Conservation (phyloP, 1,140 invertebrate genomes). For the Nasonia longicornis region DNA sequence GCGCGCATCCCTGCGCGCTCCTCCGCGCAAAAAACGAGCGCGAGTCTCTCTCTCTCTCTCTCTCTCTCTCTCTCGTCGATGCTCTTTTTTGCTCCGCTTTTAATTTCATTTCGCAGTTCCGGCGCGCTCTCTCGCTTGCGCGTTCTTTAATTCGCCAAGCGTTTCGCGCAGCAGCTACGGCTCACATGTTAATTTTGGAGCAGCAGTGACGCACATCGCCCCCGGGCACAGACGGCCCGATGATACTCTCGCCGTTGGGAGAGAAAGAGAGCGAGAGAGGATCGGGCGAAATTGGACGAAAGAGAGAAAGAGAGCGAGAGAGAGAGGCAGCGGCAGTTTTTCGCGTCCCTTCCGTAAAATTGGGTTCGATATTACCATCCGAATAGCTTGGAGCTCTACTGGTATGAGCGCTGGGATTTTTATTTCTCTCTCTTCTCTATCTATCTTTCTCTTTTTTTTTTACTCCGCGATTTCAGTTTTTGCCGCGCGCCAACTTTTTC, state of each 20-base stretch:
- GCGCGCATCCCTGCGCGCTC: background rate
- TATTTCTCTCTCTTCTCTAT: slow-evolving; percentile 12
- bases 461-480: background rate
- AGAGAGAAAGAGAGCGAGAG: slow-evolving; percentile 4
- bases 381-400: slow-evolving; percentile 28
- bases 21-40: background rate
- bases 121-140: background rate
- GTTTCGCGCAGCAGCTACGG: slow-evolving; percentile 49
- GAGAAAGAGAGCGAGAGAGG: slow-evolving; percentile 23
- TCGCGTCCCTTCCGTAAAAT: slow-evolving; percentile 25
- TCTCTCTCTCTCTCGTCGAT: slow-evolving; percentile 39
- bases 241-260: slow-evolving; percentile 55
- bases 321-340: slow-evolving; percentile 1
- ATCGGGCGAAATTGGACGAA: slow-evolving; percentile 15
- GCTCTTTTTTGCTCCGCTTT: slow-evolving; percentile 50
- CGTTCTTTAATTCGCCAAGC: slow-evolving; percentile 44
- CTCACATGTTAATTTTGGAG: slow-evolving; percentile 66
- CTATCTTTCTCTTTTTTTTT: slow-evolving; percentile 32
- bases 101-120: slow-evolving; percentile 56
- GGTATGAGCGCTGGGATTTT: slow-evolving; percentile 14
- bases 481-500: background rate
- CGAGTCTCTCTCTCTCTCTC: slow-evolving; percentile 1
- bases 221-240: slow-evolving; percentile 61
- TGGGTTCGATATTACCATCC: slow-evolving; percentile 38
- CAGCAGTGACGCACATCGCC: slow-evolving; percentile 53